Evolutionary conservation across 2,888 invertebrate species (phyloP), one percentile per base, ranked within the genome.

Genomic region (Xanthorhoe designata): DNA sequence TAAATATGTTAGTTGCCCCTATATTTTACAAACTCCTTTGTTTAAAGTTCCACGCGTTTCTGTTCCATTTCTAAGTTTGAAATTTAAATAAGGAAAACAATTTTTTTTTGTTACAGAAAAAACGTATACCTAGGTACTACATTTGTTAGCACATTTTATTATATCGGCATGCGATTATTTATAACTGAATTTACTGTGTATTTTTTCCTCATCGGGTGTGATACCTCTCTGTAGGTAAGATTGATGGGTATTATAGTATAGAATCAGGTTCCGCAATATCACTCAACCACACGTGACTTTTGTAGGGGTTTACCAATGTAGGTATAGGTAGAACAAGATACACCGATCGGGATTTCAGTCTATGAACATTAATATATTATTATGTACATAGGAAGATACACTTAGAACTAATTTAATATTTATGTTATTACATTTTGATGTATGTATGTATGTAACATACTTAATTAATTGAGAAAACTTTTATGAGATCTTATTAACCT

Each of bases 1-100:
- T 84, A 85, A 84, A 85, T 83, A 85, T 81, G 66, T 62, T 62
- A 60, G 77, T 80, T 76, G 82, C 87, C 86, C 88, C 84, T 83
- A 85, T 84, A 78, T 78, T n/a, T 83, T 74, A 76, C 73, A 73
- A 75, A 69, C 64, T 69, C 63, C 64, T 74, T 71, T 70, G 65
- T 69, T 70, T 64, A 66, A 63, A 55, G 72, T 61, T 66, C n/a
- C 64, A 66, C 67, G 70, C 66, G 62, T 35, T 19, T 53, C 9
- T 51, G 15, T 10, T 42, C 38, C 13, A 38, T 10, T 38, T 38
- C 35, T 8, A 38, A 38, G 9, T 59, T 53, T 53, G 50, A 68
- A 58, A 58, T 64, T 61, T 58, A 59, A 58, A 59, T 61, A 61
- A 29, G 15, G 53, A 62, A 57, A n/a, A 53, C 10, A 19, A 49